These are phyloP conservation scores for Phytoseiulus persimilis DNA, from an alignment of 2,888 invertebrate species.

Conservation along the genomic window DNA sequence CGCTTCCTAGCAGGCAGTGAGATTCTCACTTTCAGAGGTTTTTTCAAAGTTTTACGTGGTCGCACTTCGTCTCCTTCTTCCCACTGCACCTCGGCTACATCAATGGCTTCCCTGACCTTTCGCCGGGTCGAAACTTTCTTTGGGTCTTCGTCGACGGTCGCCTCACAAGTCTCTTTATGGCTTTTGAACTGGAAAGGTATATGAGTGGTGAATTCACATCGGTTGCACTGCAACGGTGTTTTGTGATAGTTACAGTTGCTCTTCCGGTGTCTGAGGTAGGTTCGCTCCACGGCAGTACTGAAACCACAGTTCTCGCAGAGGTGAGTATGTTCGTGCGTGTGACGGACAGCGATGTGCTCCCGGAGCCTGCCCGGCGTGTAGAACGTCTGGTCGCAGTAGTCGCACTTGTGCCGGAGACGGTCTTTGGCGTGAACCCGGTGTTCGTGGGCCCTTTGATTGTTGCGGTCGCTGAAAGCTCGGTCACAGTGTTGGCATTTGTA, in stretches of 20 bases:
- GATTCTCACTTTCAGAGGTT: not conserved
- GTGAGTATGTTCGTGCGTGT: conserved; percentile 31
- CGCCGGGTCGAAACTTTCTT: not conserved
- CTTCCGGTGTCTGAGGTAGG: conserved; percentile 22
- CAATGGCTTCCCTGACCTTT: not conserved
- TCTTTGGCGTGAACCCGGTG: conserved; percentile 26
- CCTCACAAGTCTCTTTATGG: conserved; percentile 21
- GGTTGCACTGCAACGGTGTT: not conserved
- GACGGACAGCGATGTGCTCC: conserved; percentile 21
- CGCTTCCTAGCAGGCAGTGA: conserved; percentile 25
- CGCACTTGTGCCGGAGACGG: conserved; percentile 27
- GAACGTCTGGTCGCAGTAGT: conserved; percentile 27
- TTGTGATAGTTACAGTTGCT: conserved; percentile 32
- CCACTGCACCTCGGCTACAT: not conserved
- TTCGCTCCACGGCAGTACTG: conserved; percentile 32
- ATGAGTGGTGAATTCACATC: conserved; percentile 35
- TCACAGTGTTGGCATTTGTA: conserved; percentile 36
- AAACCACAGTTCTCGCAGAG: conserved; percentile 37
- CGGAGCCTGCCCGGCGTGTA: conserved; percentile 32
- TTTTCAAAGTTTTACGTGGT: not conserved
- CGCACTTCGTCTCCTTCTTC: not conserved
- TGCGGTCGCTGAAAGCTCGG: conserved; percentile 32
- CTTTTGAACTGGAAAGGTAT: conserved; percentile 14
- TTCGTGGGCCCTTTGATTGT: conserved; percentile 34
- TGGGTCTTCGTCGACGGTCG: not conserved